Base-by-base conservation (phyloP, 2,797 vertebrate genomes). In the Danio tinwini region DNA sequence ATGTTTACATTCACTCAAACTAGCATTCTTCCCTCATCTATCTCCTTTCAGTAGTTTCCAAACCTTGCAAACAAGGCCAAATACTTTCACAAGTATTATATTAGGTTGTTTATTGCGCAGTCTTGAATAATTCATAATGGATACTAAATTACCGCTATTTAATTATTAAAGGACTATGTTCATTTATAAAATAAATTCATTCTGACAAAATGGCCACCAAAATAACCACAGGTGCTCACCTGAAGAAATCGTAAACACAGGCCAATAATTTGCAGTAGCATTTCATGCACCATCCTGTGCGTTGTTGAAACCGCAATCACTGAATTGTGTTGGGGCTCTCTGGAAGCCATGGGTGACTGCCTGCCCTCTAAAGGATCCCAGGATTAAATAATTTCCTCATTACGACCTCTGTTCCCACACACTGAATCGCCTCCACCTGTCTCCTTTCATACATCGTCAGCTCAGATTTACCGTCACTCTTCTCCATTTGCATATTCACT, bases 401-500 rank as follows among this genome's bases (percentile, higher is more conserved):
- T 47, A 76, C 29, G 47, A 53, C 64, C 76, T 76, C 80, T 81
- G 13, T 62, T 78, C 21, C 63, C 71, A 64, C 68, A 53, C 40
- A 52, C 42, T 45, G 67, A 58, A 42, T 71, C 63, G 61, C 29
- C 55, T 89, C 83, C 83, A 77, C 85, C 83, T 84, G 82, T 86
- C 82, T 90, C 88, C 88, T 91, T 91, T 92, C 88, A 91, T 90
- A 90, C 85, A 88, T 89, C 89, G 89, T 88, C 86, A 90, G 87
- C 88, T 92, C 87, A 90, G 84, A 91, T 88, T 89, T 86, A 87
- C 62, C 47, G 44, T 40, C 56, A 42, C 68, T 62, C 50, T 67
- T 80, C 73, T 55, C 13, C 47, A 19, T 56, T 47, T 65, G 62
- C 40, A 8, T 67, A 56, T 14, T 73, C 55, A 17, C 17, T 71